These are phyloP conservation scores for Penaeus monodon DNA, from an alignment of 2,888 invertebrate genomes.

Conservation along the genomic window DNA sequence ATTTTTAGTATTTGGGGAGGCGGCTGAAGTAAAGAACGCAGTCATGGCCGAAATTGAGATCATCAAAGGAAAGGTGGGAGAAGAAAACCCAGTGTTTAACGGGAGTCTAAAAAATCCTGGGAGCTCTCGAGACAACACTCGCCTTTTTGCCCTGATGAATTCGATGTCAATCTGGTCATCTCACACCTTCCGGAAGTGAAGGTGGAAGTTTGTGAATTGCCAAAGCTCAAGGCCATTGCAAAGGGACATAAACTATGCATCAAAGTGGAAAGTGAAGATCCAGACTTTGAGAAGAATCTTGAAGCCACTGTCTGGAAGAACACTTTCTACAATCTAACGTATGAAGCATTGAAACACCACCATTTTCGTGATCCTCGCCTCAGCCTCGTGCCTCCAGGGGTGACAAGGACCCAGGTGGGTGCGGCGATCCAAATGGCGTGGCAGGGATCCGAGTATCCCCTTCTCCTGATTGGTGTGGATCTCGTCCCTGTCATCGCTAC, in stretches of 20 bases:
- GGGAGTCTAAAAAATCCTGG: conserved; percentile 22
- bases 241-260: conserved; percentile 15
- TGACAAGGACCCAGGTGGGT: conserved; percentile 38
- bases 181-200: conserved; percentile 4
- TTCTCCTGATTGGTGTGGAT: conserved; percentile 42
- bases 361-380: conserved; percentile 8
- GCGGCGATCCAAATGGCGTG: conserved; percentile 31
- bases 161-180: conserved; percentile 36
- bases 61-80: conserved; percentile 14
- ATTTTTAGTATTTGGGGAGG: conserved; percentile 28
- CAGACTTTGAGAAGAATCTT: background rate
- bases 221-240: background rate
- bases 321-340: conserved; percentile 13
- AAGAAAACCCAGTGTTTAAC: conserved; percentile 9
- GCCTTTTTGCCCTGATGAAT: conserved; percentile 49
- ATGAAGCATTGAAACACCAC: conserved; percentile 3
- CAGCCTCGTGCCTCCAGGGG: conserved; percentile 38
- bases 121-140: conserved; percentile 12
- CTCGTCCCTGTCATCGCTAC: conserved; percentile 32
- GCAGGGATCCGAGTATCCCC: conserved; percentile 40
- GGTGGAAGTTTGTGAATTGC: conserved; percentile 3
- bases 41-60: conserved; percentile 28
- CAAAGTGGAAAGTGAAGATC: conserved; percentile 12
- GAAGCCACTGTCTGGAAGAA: conserved; percentile 13
- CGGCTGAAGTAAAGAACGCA: conserved; percentile 13